These are phyloP conservation scores for Hymenochirus boettgeri DNA, from an alignment of 2,113 vertebrate species.

Conservation along the genomic window DNA sequence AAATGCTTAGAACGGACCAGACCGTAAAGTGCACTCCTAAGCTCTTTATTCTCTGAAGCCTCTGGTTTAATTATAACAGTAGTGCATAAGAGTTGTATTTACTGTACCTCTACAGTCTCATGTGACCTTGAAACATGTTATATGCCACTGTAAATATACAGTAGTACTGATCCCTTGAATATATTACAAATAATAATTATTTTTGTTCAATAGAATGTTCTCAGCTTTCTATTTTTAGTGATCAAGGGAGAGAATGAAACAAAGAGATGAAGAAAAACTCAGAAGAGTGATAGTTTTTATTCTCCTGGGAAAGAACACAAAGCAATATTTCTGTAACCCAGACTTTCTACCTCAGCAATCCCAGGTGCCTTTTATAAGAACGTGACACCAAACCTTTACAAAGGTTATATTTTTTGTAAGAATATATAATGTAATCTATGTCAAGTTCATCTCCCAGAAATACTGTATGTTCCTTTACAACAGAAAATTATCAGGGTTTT, in stretches of 20 bases:
- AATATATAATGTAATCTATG: slow-evolving; percentile 44
- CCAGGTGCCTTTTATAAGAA: slow-evolving; percentile 40
- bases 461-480: slow-evolving; percentile 39
- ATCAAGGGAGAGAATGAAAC: background rate
- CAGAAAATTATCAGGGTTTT: slow-evolving; percentile 45
- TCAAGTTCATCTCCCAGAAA: slow-evolving; percentile 47
- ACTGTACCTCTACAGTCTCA: too few species aligned
- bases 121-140: too few species aligned
- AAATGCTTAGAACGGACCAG: too few species aligned
- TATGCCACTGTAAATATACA: too few species aligned
- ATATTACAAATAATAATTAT: too few species aligned
- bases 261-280: background rate
- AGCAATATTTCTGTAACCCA: slow-evolving; percentile 23
- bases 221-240: background rate
- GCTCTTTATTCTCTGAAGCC: too few species aligned
- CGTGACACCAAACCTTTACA: slow-evolving; percentile 31
- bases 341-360: slow-evolving; percentile 37
- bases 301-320: slow-evolving; percentile 26
- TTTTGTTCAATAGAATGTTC: background rate
- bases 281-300: slow-evolving; percentile 4
- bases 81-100: too few species aligned
- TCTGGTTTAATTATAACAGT: too few species aligned
- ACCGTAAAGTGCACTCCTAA: too few species aligned
- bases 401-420: slow-evolving; percentile 46
- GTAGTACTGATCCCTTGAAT: too few species aligned